Base-by-base conservation (phyloP, 2,113 vertebrate species). In the Stigmatopora argus region DNA sequence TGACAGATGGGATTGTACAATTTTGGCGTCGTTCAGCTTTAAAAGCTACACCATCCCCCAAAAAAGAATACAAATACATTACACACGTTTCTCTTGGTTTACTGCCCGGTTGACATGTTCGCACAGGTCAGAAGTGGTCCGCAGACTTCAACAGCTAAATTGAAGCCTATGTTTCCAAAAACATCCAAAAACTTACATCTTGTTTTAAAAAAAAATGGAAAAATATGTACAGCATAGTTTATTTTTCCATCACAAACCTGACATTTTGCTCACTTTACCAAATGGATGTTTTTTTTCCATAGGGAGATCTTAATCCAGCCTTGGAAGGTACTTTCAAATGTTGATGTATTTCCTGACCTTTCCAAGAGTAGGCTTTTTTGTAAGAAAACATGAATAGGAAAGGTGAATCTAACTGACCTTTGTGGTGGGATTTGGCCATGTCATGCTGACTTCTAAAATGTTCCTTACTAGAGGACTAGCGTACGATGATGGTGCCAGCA, bases 381-480 rank as follows among this genome's bases (percentile, higher is more conserved):
- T 46, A 41, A 19, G 19, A 62, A 21, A 46, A 44, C 21, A 21
- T 31, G 15, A 21, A 31, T 45, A 15, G 14, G 26, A 17, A 34
- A 49, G 26, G 62, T 49, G 45, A 14, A 63, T 63, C 45, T 77
- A 0, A 78, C 47, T 69, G 74, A 77, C 79, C 78, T 86, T 73
- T 82, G 62, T 67, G 31, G 19, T 82, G 78, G 76, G 77, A 66
- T 78, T 69, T 76, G 67, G 75, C 64, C 48, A 82, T 73, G 44
- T 82, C 76, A 78, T 79, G 77, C 83, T 86, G 83, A 77, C 73
- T 69, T 65, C 62, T 65, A 55, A 64, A 66, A 15, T 19, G 70
- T 73, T 66, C 66, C 69, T 69, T 75, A 71, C 74, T 76, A 64
- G 77, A 66, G 73, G 71, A 80, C 71, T 58, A 57, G 61, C 68